Evolutionary conservation across 1,140 invertebrate genomes (phyloP), one percentile per base, ranked within the genome.

Genomic region (Phenacoccus solenopsis): DNA sequence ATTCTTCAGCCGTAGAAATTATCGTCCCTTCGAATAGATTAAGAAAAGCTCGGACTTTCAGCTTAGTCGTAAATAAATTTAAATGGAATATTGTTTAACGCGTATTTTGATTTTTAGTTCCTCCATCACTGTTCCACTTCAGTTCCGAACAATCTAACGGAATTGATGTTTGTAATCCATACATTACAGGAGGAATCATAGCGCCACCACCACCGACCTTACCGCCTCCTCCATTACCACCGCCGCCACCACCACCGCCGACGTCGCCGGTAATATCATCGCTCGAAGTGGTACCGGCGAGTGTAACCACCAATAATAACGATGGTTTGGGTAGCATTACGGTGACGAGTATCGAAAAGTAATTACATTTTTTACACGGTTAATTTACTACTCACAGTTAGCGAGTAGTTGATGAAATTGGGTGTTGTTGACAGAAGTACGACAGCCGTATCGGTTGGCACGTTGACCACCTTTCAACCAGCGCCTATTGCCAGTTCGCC

Each of bases 211-310:
- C 72, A 75, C 71, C 78, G 79, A 76, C 70, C 22, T 75, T 0
- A 77, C 78, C n/a, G 76, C 78, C 7, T 13, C 78, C 59, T 59
- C 67, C 69, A 20, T 59, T 16, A 57, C 28, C 21, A 24, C 68
- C 35, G 22, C 70, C 22, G 10, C 69, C 35, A n/a, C 30, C 67
- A 68, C 56, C 28, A 76, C 27, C 72, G 73, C 72, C 5, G 76
- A 79, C 76, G 78, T 80, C 12, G 78, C 80, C 70, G 79, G 79
- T 13, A 78, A 78, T 67, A 80, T 80, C 25, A 80, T 64, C 59
- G 25, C 22, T 64, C 20, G 59, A 64, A 24, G 25, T 64, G 22
- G 59, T 64, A 24, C 59, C 59, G 9, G 10, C 59, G 4, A 22
- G 13, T 3, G 59, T 64, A 24, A 13, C 56, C 20, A 59, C 59